These are phyloP conservation scores for Lamellibrachia luymesi DNA, from an alignment of 1,140 invertebrate genomes.

Conservation along the genomic window DNA sequence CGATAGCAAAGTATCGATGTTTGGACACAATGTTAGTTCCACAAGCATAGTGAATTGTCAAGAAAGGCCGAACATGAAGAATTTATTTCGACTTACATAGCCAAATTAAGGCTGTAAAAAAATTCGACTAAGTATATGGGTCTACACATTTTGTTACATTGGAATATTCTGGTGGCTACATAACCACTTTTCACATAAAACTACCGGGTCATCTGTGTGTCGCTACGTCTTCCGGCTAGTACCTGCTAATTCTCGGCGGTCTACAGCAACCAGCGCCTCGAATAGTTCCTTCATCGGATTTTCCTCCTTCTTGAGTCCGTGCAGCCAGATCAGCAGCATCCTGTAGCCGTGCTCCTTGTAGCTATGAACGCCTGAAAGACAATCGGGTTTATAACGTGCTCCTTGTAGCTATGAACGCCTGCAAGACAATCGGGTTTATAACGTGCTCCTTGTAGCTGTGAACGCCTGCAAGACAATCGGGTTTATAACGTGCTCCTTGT, in stretches of 20 bases:
- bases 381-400: neutral
- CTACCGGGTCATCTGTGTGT: no score
- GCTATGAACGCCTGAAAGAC: constrained; percentile 65
- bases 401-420: constrained; percentile 28
- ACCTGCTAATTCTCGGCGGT: constrained; percentile 66
- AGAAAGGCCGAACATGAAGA: no score
- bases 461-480: constrained; percentile 58
- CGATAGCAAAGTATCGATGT: no score
- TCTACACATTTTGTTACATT: no score
- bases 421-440: constrained; percentile 68
- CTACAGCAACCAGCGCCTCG: constrained; percentile 65
- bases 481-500: no score
- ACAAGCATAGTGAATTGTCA: no score
- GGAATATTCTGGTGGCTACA: no score
- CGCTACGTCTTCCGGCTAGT: constrained; percentile 18
- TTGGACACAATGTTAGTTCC: no score
- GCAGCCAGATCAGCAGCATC: constrained; percentile 71
- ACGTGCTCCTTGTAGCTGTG: constrained; percentile 74
- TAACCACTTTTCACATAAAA: no score
- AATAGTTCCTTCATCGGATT: constrained; percentile 68
- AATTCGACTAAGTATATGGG: no score
- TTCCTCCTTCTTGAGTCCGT: constrained; percentile 65
- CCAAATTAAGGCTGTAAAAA: no score
- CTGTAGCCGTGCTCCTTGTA: constrained; percentile 74
- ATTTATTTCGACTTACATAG: no score